These are phyloP conservation scores for Ailurus styani DNA, from an alignment of 2,113 vertebrate genomes.

Conservation along the genomic window DNA sequence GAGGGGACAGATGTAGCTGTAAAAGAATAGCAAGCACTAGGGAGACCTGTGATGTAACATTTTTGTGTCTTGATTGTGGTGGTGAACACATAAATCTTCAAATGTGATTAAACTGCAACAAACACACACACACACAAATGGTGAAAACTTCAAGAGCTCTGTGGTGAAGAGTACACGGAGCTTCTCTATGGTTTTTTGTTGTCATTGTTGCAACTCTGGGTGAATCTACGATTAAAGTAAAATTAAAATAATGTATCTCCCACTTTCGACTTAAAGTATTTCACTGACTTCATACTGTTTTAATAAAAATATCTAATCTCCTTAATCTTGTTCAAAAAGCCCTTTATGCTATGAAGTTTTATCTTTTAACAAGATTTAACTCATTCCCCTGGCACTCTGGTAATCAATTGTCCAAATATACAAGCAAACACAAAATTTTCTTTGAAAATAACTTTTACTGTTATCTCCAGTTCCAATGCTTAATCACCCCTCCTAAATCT, in stretches of 20 bases:
- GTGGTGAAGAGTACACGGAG: background rate
- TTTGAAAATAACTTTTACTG: background rate
- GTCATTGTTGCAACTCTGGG: background rate
- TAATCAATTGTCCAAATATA: background rate
- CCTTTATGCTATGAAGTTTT: background rate
- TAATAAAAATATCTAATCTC: background rate
- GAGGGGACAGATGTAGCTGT: background rate
- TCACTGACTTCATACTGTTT: background rate
- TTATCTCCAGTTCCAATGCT: background rate
- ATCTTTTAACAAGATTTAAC: background rate
- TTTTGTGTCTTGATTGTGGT: background rate
- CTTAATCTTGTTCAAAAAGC: background rate
- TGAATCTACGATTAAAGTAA: background rate
- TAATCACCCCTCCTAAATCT: background rate
- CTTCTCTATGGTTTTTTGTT: background rate
- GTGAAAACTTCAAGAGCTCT: background rate
- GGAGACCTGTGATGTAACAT: background rate
- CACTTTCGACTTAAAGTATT: background rate
- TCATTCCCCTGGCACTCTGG: background rate
- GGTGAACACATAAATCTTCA: background rate
- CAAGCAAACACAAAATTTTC: background rate
- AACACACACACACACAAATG: background rate
- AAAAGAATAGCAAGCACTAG: background rate
- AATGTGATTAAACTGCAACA: background rate
- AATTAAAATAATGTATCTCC: background rate